These are phyloP conservation scores for Pholis gunnellus DNA, from an alignment of 2,113 vertebrate species.

Conservation along the genomic window DNA sequence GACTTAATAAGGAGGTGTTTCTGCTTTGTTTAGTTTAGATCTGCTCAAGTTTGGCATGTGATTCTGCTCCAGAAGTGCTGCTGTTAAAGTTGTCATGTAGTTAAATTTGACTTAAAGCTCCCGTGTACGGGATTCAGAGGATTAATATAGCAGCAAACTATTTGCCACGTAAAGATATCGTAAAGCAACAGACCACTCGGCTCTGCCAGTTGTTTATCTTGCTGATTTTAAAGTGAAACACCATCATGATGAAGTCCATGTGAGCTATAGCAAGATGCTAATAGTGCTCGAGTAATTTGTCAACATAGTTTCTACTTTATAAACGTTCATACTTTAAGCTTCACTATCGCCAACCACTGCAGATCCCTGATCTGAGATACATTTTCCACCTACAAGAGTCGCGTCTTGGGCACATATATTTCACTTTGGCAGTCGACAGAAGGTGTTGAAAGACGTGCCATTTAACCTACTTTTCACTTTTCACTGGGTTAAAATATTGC, in stretches of 20 bases:
- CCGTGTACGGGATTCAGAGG: background rate
- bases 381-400: background rate
- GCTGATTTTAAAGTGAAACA: background rate
- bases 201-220: background rate
- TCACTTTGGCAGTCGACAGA: background rate
- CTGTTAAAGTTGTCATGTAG: background rate
- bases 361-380: background rate
- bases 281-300: background rate
- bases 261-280: background rate
- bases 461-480: background rate
- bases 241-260: background rate
- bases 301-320: background rate
- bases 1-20: conserved; percentile 45
- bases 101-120: background rate
- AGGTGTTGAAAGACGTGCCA: conserved; percentile 6
- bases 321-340: background rate
- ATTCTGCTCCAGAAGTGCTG: conserved; percentile 17
- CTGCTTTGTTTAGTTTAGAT: conserved; percentile 42
- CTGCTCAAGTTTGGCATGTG: conserved; percentile 28
- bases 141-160: background rate
- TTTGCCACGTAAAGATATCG: background rate
- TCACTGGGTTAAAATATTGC: conserved; percentile 18
- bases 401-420: background rate
- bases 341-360: background rate
- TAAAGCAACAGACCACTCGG: background rate